These are phyloP conservation scores for Spodoptera exigua DNA, from an alignment of 2,888 invertebrate species.

Conservation along the genomic window DNA sequence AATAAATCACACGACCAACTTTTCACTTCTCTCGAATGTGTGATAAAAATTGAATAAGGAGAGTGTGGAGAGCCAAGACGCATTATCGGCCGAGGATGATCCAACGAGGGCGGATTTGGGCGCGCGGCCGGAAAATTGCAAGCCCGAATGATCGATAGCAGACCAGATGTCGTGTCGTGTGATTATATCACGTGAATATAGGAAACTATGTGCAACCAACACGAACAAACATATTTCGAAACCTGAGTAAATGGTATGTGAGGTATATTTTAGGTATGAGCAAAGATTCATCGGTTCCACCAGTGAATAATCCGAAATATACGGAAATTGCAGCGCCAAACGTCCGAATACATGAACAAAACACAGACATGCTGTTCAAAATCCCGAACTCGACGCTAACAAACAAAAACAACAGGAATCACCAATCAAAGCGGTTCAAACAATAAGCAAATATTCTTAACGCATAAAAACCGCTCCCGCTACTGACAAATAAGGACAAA, in stretches of 20 bases:
- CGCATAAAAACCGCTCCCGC: constrained; percentile 36
- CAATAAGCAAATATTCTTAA: constrained; percentile 50
- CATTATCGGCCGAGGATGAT: constrained; percentile 76
- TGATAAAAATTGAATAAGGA: constrained; percentile 59
- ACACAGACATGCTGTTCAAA: constrained; percentile 4
- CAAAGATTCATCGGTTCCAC: too few relatives aligned
- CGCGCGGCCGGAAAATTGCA: constrained; percentile 73
- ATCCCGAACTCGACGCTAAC: constrained; percentile 17
- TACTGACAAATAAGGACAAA: constrained; percentile 60
- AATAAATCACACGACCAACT: constrained; percentile 36
- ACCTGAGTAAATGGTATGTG: too few relatives aligned
- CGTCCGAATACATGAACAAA: neutral
- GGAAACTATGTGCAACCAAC: neutral
- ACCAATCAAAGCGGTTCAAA: constrained; percentile 45
- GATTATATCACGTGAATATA: constrained; percentile 61
- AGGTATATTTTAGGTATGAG: too few relatives aligned
- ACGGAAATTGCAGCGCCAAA: neutral
- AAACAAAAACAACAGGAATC: constrained; percentile 41
- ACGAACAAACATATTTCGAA: too few relatives aligned
- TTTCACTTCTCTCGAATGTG: constrained; percentile 37
- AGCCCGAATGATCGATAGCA: constrained; percentile 76
- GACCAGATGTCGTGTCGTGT: constrained; percentile 72
- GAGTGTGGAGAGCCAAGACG: constrained; percentile 65
- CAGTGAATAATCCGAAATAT: neutral
- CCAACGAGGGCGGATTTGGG: constrained; percentile 74